phyloP scores from a whole-genome alignment of 23 tunicate genomes.

The Trididemnum clinides region DNA sequence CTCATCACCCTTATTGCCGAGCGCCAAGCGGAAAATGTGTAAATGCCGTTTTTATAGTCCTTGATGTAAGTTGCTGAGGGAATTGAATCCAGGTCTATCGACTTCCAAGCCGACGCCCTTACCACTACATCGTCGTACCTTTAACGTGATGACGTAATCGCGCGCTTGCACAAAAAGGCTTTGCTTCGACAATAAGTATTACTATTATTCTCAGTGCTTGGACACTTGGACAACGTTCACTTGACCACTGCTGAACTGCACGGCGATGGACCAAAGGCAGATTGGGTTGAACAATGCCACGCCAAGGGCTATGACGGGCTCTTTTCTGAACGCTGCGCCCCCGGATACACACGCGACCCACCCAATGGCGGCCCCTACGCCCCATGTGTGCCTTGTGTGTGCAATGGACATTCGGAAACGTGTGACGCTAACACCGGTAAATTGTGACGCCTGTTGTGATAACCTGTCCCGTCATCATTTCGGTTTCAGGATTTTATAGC shows the following conservation, averaged over 20 bases:
- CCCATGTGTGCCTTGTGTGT: conserved; percentile 79
- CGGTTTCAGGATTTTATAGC: too few species aligned
- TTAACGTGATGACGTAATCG: too few species aligned
- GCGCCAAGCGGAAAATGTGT: too few species aligned
- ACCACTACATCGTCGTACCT: too few species aligned
- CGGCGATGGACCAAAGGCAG: conserved; percentile 67
- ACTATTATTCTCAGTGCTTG: conserved; percentile 14
- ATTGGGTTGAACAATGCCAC: conserved; percentile 92
- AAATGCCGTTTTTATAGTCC: too few species aligned
- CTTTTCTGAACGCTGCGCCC: conserved; percentile 62
- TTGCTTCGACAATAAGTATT: not conserved
- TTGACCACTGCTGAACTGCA: conserved; percentile 63
- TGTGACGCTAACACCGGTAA: conserved; percentile 85
- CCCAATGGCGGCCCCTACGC: conserved; percentile 76
- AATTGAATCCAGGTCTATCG: too few species aligned
- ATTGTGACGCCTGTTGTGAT: too few species aligned
- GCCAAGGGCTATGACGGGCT: conserved; percentile 42
- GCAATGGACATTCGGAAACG: conserved; percentile 73
- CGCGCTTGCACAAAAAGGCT: too few species aligned
- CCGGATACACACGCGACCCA: conserved; percentile 89
- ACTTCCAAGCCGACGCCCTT: too few species aligned
- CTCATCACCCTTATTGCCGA: too few species aligned
- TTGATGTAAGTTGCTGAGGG: too few species aligned
- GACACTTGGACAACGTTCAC: conserved; percentile 60
- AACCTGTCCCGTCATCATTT: too few species aligned